Evolutionary conservation across 2,888 invertebrate genomes (phyloP), one percentile per base, ranked within the genome.

Genomic region (Entomobrya proxima): DNA sequence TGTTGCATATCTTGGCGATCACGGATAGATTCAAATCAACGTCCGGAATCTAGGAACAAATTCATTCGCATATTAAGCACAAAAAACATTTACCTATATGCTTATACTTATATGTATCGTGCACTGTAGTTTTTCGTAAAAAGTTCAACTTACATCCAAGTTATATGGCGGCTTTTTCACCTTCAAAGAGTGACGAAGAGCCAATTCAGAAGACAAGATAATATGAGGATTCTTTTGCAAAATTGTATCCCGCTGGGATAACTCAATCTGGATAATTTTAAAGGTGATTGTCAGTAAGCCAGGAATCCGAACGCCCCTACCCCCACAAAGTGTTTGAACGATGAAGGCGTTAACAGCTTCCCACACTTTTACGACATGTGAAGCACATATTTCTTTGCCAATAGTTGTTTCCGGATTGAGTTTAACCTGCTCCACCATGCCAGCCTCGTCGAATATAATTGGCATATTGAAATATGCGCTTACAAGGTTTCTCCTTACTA

Each of bases 351-450:
- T 87, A 11, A 89, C 84, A 13, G 85, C 85, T 27, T 88, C 78
- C 89, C 89, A 88, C n/a, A 89, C 89, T 44, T 78, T 85, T 21
- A 86, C 72, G 11, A 89, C 79, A 52, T 89, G 87, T n/a, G 87
- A 74, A n/a, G 88, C 85, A 50, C 90, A 90, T 24, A 90, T 69
- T 52, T 88, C 88, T 52, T 83, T 85, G 0, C 87, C 88, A 61
- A 89, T 72, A 4, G 80, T 47, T 13, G 89, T 77, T 52, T 79
- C 72, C 1, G 86, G 86, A 58, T 90, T 90, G 44, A 85, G 74
- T 64, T 85, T 75, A 0, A 87, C 90, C 52, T 88, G 79, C 30
- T 88, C 86, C 9, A 89, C 86, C 87, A 88, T 89, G 4, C 89
- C 89, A 18, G 75, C 52, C 30, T 61, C 55, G 58, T 88, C 88